Conservation (phyloP, 2,888 invertebrate genomes). For the Cancer borealis region DNA sequence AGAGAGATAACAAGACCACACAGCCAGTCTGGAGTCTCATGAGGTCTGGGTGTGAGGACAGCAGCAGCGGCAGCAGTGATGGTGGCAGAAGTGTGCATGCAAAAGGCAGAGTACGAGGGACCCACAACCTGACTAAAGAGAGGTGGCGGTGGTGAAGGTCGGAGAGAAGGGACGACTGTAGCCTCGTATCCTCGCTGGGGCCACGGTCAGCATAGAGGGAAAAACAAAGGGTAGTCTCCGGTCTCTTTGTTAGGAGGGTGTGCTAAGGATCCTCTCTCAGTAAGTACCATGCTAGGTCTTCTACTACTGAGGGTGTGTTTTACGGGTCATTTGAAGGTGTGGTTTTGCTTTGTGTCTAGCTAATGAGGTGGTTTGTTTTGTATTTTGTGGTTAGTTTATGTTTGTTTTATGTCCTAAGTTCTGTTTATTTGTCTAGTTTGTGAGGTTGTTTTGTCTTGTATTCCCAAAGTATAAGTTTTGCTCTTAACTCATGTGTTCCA, state of each 20-base stretch:
- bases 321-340: too few species aligned
- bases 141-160: slow-evolving; percentile 55
- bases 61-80: not conserved
- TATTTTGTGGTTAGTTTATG: too few species aligned
- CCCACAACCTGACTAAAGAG: slow-evolving; percentile 8
- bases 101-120: not conserved
- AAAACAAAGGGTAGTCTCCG: slow-evolving; percentile 26
- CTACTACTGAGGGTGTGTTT: not conserved
- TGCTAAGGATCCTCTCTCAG: not conserved
- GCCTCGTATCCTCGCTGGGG: slow-evolving; percentile 56
- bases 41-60: not conserved
- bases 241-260: not conserved
- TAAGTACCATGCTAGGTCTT: not conserved
- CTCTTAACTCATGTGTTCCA: too few species aligned
- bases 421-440: too few species aligned
- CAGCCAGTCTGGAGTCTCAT: not conserved
- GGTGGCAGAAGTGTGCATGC: not conserved
- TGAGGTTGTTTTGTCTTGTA: too few species aligned
- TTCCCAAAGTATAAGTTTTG: too few species aligned
- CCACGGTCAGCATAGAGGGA: slow-evolving; percentile 25
- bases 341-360: too few species aligned
- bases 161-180: slow-evolving; percentile 57
- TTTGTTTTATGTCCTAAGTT: too few species aligned
- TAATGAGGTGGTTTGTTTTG: too few species aligned
- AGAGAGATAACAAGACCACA: not conserved